Evolutionary conservation across 2,888 invertebrate species (phyloP).

Genomic region (Antitype chi): DNA sequence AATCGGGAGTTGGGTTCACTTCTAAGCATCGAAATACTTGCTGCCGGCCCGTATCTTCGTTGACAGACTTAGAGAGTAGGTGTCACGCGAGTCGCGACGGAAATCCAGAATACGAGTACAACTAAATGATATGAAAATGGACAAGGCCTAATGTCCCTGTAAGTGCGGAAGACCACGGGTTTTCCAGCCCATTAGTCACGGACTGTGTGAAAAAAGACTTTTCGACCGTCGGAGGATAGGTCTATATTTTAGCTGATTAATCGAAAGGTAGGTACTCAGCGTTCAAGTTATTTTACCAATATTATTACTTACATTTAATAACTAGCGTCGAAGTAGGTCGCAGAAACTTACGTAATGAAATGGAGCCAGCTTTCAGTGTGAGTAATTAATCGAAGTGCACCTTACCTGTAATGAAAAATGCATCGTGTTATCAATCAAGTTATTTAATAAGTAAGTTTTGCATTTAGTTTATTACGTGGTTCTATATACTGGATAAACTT

Average conservation of each 20-base stretch:
- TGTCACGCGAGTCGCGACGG: too few relatives aligned
- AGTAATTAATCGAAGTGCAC: constrained; percentile 39
- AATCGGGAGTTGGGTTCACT: too few relatives aligned
- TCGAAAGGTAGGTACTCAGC: not conserved
- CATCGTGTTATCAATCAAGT: constrained; percentile 52
- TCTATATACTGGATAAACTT: not conserved
- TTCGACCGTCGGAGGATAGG: rapidly evolving
- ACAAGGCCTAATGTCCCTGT: not conserved
- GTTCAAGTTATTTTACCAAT: not conserved
- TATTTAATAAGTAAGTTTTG: constrained; percentile 29
- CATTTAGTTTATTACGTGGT: not conserved
- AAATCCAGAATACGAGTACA: too few relatives aligned
- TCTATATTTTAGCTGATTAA: too few relatives aligned
- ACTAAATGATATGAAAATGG: too few relatives aligned
- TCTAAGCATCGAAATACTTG: too few relatives aligned
- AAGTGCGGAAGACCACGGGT: not conserved
- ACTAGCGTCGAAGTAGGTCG: constrained; percentile 27
- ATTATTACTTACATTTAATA: constrained; percentile 12
- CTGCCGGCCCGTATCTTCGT: too few relatives aligned
- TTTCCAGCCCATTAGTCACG: not conserved
- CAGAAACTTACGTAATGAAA: constrained; percentile 58
- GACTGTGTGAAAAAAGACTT: not conserved
- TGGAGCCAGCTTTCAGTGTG: constrained; percentile 14
- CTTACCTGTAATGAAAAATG: constrained; percentile 68
- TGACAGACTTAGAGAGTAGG: too few relatives aligned